Evolutionary conservation across 2,113 vertebrate species (phyloP).

Genomic region (Thinocorus orbignyianus): DNA sequence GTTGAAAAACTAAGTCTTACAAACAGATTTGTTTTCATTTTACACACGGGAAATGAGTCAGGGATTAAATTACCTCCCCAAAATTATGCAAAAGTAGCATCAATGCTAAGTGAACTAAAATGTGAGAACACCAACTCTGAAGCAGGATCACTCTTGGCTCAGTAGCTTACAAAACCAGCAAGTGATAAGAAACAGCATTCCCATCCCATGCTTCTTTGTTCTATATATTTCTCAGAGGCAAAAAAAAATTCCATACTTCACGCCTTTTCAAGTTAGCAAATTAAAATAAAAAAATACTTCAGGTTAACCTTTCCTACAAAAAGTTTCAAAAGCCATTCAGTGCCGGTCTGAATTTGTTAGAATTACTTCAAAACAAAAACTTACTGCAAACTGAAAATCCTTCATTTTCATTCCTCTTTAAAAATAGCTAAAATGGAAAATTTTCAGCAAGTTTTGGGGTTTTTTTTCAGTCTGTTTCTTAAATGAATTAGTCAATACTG

Average conservation of each 20-base stretch:
- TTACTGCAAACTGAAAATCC: neutral
- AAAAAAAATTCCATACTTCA: neutral
- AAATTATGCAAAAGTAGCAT: neutral
- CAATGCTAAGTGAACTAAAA: neutral
- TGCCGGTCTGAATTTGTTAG: neutral
- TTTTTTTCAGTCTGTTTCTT: neutral
- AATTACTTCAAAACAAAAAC: neutral
- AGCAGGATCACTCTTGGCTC: neutral
- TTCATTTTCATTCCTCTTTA: neutral
- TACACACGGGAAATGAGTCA: neutral
- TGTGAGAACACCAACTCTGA: neutral
- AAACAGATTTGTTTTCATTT: neutral
- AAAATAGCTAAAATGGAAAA: neutral
- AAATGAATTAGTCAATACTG: neutral
- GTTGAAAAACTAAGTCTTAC: neutral
- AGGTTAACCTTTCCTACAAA: neutral
- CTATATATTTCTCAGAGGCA: neutral
- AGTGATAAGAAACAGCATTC: neutral
- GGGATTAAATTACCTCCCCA: neutral
- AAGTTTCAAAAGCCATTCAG: neutral
- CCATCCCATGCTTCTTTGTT: neutral
- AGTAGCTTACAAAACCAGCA: neutral
- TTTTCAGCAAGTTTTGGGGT: neutral
- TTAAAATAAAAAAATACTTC: neutral
- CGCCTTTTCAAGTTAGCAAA: neutral